Base-by-base conservation (phyloP, 2,797 vertebrate species). In the Pangasius krempfi region DNA sequence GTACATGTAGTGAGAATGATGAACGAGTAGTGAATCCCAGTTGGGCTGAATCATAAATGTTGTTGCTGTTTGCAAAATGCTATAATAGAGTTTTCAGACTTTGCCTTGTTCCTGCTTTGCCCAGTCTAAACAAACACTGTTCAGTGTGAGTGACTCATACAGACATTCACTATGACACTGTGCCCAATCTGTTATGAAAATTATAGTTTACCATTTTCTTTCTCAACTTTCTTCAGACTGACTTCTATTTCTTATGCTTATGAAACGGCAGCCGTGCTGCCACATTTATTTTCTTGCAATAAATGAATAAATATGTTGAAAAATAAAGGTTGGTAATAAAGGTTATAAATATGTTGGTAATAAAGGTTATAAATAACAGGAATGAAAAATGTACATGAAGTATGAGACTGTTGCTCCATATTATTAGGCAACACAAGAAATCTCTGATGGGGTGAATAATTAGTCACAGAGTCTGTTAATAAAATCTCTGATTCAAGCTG, bases 181-280 rank as follows among this genome's bases (percentile, higher is more conserved):
- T 54, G 76, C n/a, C 47, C 64, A 33, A 78, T 78, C 16, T 72
- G 30, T 62, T 83, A 66, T 87, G 56, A 81, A 90, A 87, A 89
- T 85, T 27, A 87, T 52, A 88, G 75, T 66, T 83, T 58, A 73
- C 75, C 60, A 78, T 79, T 88, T 85, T 79, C 60, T 84, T 58
- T 64, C 72, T 78, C 60, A 78, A 56, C 25, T 79, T 68, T 22
- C 16, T 85, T 68, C 58, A 85, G 58, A 68, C 47, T 56, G 72
- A 37, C 30, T 56, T 76, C n/a, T 83, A 64, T 58, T 64, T 88
- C 12, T 79, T 78, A 54, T 66, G 83, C 33, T 54, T 58, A 40
- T 58, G 9, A 62, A 85, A 56, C 7, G 16, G 9, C 50, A 64
- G n/a, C 25, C 27, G n/a, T 72, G 22, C 66, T 30, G 37, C 54